These are phyloP conservation scores for Chascanopsetta lugubris DNA, from an alignment of 2,113 vertebrate species.

Conservation along the genomic window DNA sequence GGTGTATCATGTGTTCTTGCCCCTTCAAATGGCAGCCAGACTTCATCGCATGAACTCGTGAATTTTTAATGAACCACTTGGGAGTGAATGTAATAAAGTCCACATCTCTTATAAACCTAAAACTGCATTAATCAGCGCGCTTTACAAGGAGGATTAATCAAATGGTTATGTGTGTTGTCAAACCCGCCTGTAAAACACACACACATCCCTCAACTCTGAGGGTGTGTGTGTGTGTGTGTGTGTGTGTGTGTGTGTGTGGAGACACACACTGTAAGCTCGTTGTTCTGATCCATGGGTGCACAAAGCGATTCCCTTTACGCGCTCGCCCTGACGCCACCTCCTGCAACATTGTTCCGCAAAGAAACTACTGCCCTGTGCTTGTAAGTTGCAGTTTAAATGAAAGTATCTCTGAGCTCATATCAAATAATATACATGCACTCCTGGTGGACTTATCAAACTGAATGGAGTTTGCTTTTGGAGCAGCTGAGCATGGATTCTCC, in stretches of 20 bases:
- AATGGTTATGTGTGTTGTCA: background rate
- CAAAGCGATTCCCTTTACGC: background rate
- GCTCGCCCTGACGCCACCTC: background rate
- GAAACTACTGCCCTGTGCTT: background rate
- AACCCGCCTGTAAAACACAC: background rate
- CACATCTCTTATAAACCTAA: background rate
- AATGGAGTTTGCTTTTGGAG: too few species aligned
- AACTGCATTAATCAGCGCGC: background rate
- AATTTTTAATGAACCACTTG: slow-evolving; percentile 6
- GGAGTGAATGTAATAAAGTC: background rate
- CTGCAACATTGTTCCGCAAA: background rate
- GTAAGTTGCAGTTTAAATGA: too few species aligned
- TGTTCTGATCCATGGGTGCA: background rate
- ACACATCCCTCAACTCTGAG: background rate
- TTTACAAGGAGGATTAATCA: background rate
- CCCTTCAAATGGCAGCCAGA: background rate
- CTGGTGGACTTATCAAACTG: too few species aligned
- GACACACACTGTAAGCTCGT: background rate
- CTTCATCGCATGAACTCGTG: background rate
- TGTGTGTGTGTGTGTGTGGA: background rate
- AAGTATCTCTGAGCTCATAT: too few species aligned
- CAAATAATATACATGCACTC: too few species aligned
- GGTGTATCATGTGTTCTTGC: background rate
- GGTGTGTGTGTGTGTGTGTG: background rate
- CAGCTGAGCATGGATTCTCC: too few species aligned